Conservation (phyloP, 2,113 vertebrate species). For the Ovis canadensis region DNA sequence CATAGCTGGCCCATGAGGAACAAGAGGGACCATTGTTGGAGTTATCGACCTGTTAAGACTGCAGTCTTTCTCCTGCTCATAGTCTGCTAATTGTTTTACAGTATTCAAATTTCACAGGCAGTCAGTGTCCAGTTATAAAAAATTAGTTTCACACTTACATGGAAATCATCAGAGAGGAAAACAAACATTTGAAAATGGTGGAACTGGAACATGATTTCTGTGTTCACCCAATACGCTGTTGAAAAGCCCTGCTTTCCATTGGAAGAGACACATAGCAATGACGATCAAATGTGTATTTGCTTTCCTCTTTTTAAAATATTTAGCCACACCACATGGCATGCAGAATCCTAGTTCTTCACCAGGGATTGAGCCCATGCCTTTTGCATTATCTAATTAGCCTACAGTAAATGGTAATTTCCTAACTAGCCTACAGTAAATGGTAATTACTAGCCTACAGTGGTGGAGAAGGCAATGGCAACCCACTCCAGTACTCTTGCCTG, state of each 20-base stretch:
- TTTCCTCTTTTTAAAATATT: not conserved
- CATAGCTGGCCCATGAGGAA: not conserved
- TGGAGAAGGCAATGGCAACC: not conserved
- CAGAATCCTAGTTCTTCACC: not conserved
- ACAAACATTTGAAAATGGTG: not conserved
- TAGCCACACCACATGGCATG: not conserved
- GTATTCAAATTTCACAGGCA: not conserved
- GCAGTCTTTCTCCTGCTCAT: not conserved
- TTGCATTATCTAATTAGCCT: not conserved
- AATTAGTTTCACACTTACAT: not conserved
- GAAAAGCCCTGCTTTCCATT: not conserved
- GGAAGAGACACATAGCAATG: not conserved
- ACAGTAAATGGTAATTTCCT: not conserved
- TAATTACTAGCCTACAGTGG: not conserved
- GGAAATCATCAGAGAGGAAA: not conserved
- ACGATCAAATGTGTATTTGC: not conserved
- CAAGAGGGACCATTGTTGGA: not conserved
- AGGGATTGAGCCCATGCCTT: not conserved
- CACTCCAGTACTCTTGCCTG: no score
- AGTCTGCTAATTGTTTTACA: not conserved
- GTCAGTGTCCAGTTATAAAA: not conserved
- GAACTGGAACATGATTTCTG: not conserved
- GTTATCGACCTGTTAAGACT: not conserved
- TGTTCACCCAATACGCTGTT: not conserved
- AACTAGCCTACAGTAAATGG: not conserved